Conservation (phyloP, 2,888 invertebrate species). For the Clivina fossor region DNA sequence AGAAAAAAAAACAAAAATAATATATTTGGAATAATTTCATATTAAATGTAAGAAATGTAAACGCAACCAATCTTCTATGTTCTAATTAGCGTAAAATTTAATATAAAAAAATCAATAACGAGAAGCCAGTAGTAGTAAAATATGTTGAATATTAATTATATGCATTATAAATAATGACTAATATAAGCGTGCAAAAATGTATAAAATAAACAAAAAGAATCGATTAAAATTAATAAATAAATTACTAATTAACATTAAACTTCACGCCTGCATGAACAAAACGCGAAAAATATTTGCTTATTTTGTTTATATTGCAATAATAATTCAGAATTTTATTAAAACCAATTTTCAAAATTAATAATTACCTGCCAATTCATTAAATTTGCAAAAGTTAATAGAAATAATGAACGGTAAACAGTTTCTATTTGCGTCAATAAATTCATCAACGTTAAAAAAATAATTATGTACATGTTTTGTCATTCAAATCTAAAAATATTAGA, state of each 20-base stretch:
- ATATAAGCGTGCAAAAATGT: too few species aligned
- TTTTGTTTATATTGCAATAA: conserved; percentile 19
- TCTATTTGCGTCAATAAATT: too few species aligned
- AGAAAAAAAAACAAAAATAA: too few species aligned
- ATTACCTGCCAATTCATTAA: conserved; percentile 18
- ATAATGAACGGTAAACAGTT: conserved; percentile 11
- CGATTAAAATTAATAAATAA: too few species aligned
- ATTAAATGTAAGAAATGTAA: background rate
- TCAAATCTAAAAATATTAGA: too few species aligned
- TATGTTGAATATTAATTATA: background rate
- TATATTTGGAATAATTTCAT: background rate
- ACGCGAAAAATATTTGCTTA: conserved; percentile 28
- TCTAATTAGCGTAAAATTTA: background rate
- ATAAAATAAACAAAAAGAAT: too few species aligned
- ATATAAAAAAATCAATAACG: background rate
- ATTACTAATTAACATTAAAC: conserved; percentile 19
- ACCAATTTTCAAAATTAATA: conserved; percentile 24
- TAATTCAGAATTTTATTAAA: conserved; percentile 17
- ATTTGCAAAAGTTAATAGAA: conserved; percentile 23
- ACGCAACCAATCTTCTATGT: too few species aligned
- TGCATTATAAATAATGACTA: background rate
- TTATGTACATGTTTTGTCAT: too few species aligned
- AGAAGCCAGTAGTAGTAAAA: background rate
- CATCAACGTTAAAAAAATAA: too few species aligned
- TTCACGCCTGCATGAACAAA: conserved; percentile 26